Conservation (phyloP, 2,797 vertebrate genomes). For the Cirrhinus molitorella region DNA sequence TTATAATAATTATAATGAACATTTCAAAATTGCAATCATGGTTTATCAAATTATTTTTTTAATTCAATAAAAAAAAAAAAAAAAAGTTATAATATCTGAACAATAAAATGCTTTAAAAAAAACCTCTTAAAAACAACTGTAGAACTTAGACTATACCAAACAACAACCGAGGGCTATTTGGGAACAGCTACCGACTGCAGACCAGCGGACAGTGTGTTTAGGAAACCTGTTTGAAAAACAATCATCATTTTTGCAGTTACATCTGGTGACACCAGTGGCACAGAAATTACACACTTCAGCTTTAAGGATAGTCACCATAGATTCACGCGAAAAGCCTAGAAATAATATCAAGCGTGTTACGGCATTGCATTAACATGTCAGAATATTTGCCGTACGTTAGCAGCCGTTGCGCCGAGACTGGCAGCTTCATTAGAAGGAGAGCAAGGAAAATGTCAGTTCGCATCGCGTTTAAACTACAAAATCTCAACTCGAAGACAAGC, state of each 20-base stretch:
- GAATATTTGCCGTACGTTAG: slow-evolving; percentile 52
- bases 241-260: neutral
- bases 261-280: neutral
- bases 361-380: slow-evolving; percentile 32
- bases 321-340: slow-evolving; percentile 22
- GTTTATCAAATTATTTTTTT: no score
- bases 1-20: no score
- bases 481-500: slow-evolving; percentile 63
- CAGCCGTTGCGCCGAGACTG: slow-evolving; percentile 33
- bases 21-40: no score
- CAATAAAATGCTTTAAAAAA: neutral
- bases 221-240: slow-evolving; percentile 6
- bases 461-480: slow-evolving; percentile 63
- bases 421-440: slow-evolving; percentile 65
- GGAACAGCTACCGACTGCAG: neutral
- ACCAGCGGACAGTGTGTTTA: neutral
- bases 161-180: neutral
- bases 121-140: no score
- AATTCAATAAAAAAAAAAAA: no score
- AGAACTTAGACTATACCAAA: neutral
- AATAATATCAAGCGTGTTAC: slow-evolving; percentile 32
- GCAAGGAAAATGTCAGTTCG: slow-evolving; percentile 51
- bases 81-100: neutral
- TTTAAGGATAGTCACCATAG: slow-evolving; percentile 12
- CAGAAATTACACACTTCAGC: neutral